phyloP scores from a whole-genome alignment of 2,797 vertebrate species.

The Nannoperca obscura region DNA sequence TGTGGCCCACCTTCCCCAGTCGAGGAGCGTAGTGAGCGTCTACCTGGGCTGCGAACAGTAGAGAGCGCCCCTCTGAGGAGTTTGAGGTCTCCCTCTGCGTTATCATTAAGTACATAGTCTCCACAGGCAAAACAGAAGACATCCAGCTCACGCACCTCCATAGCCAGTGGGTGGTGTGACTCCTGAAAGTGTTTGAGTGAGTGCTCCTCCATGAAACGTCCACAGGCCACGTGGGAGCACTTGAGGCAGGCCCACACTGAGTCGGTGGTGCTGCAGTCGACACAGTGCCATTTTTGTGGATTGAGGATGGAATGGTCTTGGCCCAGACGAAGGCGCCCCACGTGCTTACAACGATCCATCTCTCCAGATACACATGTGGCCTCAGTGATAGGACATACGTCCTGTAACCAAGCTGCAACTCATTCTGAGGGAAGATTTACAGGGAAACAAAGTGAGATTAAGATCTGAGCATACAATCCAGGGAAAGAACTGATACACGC shows the following conservation, averaged over 20 bases:
- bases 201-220: conserved; percentile 96
- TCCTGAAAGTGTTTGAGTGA: conserved; percentile 94
- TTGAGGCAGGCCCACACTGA: conserved; percentile 99
- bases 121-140: conserved; percentile 97
- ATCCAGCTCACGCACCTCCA: conserved; percentile 96
- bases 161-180: conserved; percentile 93
- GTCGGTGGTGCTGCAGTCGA: conserved; percentile 94
- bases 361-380: conserved; percentile 88
- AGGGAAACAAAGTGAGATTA: not conserved
- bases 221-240: conserved; percentile 97
- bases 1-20: conserved; percentile 83
- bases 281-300: conserved; percentile 97
- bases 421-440: conserved; percentile 71
- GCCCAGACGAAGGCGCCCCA: conserved; percentile 95
- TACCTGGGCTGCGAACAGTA: conserved; percentile 88
- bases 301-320: conserved; percentile 99
- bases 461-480: not conserved
- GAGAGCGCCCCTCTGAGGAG: conserved; percentile 94
- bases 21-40: conserved; percentile 92
- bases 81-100: conserved; percentile 95
- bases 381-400: conserved; percentile 84
- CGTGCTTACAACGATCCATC: conserved; percentile 99
- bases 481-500: not conserved
- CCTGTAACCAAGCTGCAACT: conserved; percentile 73
- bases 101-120: conserved; percentile 98